Base-by-base conservation (phyloP, 2,888 invertebrate genomes). In the Pecten maximus region DNA sequence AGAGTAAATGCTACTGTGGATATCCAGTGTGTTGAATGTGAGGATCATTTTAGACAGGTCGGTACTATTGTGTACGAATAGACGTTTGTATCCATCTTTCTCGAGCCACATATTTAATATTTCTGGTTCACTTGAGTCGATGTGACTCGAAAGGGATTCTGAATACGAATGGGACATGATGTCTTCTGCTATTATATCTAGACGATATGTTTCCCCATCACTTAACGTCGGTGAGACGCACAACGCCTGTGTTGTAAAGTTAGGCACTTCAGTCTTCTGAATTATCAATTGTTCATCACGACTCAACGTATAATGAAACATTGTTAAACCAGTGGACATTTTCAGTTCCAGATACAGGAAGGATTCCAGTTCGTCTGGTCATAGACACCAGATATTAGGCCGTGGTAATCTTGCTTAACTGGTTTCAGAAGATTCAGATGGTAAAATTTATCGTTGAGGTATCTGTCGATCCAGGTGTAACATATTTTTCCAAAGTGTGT, bases 41-140 rank as follows among this genome's bases (percentile, higher is more conserved):
- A 95, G 86, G 23, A 87, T 44, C 93, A 94, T 92, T 15, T 90
- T 90, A 19, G 93, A 93, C 23, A 94, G 91, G 74, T 94, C 94
- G 12, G 89, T 93, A 10, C 90, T 89, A 40, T 92, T 90, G 87
- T 94, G 94, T 19, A 94, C 94, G 89, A 90, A 93, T n/a, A 94
- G 48, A 48, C 74, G 88, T 35, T 91, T 87, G 10, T 91, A 91
- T 4, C 93, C 93, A 87, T 92, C 92, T 48, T 92, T 92, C n/a
- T 40, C 89, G 4, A 94, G 87, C 90, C 93, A 93, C 3, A 93
- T 90, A 86, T 93, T 90, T 10, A 91, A 89, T 15, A 94, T 92
- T 40, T 92, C 92, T 1, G 95, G 94, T 19, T 48, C 91, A 48
- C 92, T 91, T 16, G 91, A 74, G 87, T 94, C 94, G 35, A 94